Evolutionary conservation across 2,113 vertebrate genomes (phyloP).

Genomic region (Rissa tridactyla): DNA sequence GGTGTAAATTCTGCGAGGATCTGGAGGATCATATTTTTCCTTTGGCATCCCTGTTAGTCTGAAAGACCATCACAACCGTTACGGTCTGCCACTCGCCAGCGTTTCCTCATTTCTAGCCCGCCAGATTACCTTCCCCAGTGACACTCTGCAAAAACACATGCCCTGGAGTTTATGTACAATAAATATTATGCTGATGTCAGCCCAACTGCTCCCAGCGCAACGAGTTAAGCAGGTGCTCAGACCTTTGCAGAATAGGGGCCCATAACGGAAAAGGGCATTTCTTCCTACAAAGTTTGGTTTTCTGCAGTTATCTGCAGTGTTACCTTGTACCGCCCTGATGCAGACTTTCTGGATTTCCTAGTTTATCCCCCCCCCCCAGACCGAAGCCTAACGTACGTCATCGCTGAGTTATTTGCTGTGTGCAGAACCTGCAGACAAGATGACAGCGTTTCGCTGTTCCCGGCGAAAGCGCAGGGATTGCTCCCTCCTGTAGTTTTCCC

Average conservation of each 20-base stretch:
- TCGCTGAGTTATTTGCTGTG: background rate
- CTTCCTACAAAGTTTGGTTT: background rate
- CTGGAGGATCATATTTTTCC: slow-evolving; percentile 99
- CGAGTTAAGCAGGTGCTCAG: background rate
- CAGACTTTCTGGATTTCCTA: background rate
- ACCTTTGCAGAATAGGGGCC: background rate
- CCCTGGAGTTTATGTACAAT: background rate
- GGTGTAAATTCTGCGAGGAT: slow-evolving; percentile 97
- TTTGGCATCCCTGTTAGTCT: slow-evolving; percentile 99
- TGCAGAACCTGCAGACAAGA: background rate
- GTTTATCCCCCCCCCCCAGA: background rate
- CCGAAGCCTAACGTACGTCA: accelerated
- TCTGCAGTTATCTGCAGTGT: background rate
- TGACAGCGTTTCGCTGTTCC: accelerated
- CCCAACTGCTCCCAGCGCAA: background rate
- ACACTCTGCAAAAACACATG: accelerated
- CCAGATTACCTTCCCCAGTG: background rate
- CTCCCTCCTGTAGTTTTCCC: background rate
- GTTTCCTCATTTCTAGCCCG: accelerated
- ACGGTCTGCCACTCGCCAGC: background rate
- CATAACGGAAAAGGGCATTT: background rate
- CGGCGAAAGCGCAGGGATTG: accelerated
- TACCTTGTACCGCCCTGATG: background rate
- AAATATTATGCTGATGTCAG: accelerated
- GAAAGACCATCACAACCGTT: slow-evolving; percentile 11